Evolutionary conservation across 2,888 invertebrate species (phyloP).

Genomic region (Leptogaster cylindrica): DNA sequence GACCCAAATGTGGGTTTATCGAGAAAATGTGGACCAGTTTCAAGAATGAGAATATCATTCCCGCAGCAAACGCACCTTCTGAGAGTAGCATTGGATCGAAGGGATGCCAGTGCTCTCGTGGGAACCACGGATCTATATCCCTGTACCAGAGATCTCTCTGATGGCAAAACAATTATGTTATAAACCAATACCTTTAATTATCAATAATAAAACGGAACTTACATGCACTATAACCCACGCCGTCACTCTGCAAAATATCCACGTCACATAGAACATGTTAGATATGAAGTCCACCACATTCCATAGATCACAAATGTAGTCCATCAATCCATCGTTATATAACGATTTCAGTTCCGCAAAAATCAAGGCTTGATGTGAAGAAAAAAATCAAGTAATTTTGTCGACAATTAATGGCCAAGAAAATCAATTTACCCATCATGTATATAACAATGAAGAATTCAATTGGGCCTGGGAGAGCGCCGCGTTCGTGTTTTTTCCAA

Average conservation of each 20-base stretch:
- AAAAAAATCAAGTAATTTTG: conserved; percentile 15
- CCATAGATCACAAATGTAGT: conserved; percentile 96
- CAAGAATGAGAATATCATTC: conserved; percentile 94
- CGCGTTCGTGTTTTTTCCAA: conserved; percentile 80
- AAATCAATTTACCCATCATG: conserved; percentile 79
- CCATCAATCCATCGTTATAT: conserved; percentile 87
- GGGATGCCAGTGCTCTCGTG: conserved; percentile 89
- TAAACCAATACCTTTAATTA: background rate
- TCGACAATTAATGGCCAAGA: background rate
- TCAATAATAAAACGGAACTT: background rate
- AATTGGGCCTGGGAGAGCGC: conserved; percentile 78
- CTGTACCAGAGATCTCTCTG: conserved; percentile 72
- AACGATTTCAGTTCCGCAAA: conserved; percentile 92
- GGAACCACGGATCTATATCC: conserved; percentile 81
- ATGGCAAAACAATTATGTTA: background rate
- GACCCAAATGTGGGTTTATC: conserved; percentile 94
- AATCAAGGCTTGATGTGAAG: conserved; percentile 75
- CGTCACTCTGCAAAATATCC: conserved; percentile 86
- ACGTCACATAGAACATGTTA: conserved; percentile 93
- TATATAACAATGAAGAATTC: conserved; percentile 85
- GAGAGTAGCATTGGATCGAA: conserved; percentile 95
- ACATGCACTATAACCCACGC: conserved; percentile 92
- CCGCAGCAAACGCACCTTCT: conserved; percentile 92
- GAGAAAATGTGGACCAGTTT: conserved; percentile 97
- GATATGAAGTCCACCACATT: conserved; percentile 98